Evolutionary conservation across 2,113 vertebrate species (phyloP).

Genomic region (Strigops habroptila): DNA sequence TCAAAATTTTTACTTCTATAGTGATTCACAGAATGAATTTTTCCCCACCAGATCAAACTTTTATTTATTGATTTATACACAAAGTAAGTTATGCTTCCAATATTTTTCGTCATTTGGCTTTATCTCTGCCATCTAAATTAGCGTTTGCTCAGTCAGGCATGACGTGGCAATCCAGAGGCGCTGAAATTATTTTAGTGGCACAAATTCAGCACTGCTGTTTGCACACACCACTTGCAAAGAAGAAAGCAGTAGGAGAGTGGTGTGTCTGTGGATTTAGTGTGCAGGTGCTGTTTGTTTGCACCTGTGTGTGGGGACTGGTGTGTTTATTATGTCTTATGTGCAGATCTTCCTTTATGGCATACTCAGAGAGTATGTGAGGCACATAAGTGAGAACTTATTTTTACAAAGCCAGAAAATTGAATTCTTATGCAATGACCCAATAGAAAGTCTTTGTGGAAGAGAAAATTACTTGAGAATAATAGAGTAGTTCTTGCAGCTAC

Average conservation of each 20-base stretch:
- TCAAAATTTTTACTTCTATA: neutral
- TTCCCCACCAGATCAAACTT: neutral
- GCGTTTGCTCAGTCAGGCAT: neutral
- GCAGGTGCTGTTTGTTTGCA: neutral
- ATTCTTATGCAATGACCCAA: neutral
- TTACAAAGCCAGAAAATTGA: too few relatives aligned
- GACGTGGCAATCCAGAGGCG: neutral
- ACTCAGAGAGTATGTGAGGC: neutral
- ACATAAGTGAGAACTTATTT: neutral
- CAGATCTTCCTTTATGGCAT: neutral
- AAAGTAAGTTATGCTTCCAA: neutral
- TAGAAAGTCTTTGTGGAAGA: neutral
- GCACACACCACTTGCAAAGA: neutral
- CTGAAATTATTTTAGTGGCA: neutral
- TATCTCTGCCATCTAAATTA: neutral
- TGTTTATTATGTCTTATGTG: fast-evolving
- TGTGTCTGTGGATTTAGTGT: neutral
- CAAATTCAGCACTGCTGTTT: neutral
- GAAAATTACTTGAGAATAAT: neutral
- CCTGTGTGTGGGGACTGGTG: neutral
- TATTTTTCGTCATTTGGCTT: neutral
- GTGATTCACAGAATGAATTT: neutral
- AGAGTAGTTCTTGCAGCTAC: neutral
- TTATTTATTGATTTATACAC: neutral
- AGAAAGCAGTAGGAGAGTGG: neutral